Evolutionary conservation across 2,888 invertebrate genomes (phyloP).

Genomic region (Pammene fasciana): DNA sequence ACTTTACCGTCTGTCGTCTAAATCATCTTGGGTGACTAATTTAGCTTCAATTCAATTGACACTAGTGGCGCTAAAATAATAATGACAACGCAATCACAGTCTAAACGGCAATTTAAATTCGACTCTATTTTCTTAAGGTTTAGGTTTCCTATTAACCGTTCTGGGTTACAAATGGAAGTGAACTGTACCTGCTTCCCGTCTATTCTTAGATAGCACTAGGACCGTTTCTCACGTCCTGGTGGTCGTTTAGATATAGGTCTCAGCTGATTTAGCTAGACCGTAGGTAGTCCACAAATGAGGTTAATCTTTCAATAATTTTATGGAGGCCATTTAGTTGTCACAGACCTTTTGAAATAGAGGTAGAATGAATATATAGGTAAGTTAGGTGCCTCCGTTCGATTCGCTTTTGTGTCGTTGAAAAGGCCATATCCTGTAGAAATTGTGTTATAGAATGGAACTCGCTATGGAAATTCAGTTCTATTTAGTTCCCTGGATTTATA

Average conservation of each 20-base stretch:
- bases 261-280: constrained; percentile 22
- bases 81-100: not conserved
- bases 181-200: constrained; percentile 13
- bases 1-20: constrained; percentile 3
- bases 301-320: constrained; percentile 17
- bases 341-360: not conserved
- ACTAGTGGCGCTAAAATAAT: constrained; percentile 1
- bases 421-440: not conserved
- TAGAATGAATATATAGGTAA: not conserved
- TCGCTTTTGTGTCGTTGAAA: not conserved
- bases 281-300: constrained; percentile 17
- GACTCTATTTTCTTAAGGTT: not conserved
- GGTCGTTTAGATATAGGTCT: constrained; percentile 31
- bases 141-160: not conserved
- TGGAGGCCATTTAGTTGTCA: constrained; percentile 10
- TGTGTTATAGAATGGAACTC: not conserved
- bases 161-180: not conserved
- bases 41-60: not conserved
- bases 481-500: no score
- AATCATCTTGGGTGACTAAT: constrained; percentile 15
- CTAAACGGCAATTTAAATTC: not conserved
- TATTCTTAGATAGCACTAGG: constrained; percentile 24
- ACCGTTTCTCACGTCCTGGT: constrained; percentile 27
- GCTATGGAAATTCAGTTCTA: no score
- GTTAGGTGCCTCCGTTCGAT: not conserved